Conservation (phyloP, 2,113 vertebrate species). For the Microcebus lehilahytsara region DNA sequence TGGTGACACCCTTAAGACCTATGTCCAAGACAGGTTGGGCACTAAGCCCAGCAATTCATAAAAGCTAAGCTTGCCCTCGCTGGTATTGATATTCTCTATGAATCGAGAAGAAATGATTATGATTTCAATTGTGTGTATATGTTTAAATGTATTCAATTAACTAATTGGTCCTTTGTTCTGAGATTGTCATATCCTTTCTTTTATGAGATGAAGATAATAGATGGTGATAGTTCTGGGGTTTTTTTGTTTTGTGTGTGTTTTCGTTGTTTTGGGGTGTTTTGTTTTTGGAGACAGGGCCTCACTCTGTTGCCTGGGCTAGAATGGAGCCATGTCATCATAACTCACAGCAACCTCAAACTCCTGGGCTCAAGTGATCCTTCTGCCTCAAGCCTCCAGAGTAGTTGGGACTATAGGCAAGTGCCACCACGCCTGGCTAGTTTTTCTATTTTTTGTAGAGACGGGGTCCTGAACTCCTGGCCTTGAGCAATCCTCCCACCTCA, state of each 20-base stretch:
- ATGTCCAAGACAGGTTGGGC: background rate
- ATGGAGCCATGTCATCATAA: too few relatives aligned
- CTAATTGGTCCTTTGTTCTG: background rate
- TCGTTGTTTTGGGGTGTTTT: background rate
- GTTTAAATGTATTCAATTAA: background rate
- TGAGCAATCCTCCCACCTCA: too few relatives aligned
- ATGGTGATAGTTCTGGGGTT: background rate
- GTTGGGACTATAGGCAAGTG: too few relatives aligned
- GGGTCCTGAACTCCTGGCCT: too few relatives aligned
- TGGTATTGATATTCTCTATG: background rate
- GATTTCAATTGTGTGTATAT: background rate
- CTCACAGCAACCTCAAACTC: too few relatives aligned
- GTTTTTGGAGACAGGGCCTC: background rate
- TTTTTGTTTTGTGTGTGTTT: too few relatives aligned
- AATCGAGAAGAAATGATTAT: background rate
- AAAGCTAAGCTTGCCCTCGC: background rate
- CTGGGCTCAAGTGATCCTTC: too few relatives aligned
- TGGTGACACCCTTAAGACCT: background rate
- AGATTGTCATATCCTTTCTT: background rate
- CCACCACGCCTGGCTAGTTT: too few relatives aligned
- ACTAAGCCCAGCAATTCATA: background rate
- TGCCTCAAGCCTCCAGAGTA: too few relatives aligned
- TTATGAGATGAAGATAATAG: background rate
- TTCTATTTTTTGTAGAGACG: too few relatives aligned
- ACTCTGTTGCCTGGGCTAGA: too few relatives aligned